Conservation (phyloP, 2,113 vertebrate genomes). For the Geococcyx californianus region DNA sequence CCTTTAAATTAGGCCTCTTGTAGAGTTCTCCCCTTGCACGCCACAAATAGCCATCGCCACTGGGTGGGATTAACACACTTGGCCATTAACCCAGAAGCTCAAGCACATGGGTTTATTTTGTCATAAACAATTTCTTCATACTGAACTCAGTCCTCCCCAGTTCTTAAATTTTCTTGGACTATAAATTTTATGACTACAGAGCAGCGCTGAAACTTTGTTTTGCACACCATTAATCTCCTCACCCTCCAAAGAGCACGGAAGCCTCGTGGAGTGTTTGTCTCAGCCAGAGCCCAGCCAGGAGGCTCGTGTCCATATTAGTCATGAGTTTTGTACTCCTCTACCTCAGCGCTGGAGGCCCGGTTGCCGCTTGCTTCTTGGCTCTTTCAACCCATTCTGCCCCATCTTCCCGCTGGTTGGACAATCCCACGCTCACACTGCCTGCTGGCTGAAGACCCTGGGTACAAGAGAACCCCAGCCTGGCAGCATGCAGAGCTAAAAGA, state of each 20-base stretch:
- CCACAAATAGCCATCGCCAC: neutral
- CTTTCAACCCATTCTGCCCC: neutral
- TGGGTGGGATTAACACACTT: neutral
- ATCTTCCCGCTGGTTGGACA: neutral
- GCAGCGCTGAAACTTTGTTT: neutral
- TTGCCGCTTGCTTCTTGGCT: neutral
- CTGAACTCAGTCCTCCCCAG: neutral
- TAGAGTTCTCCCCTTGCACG: neutral
- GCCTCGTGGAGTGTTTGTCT: neutral
- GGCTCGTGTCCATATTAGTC: neutral
- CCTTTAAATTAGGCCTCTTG: neutral
- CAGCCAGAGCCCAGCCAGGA: neutral
- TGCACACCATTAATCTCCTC: neutral
- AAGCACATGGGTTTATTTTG: neutral
- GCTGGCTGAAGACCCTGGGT: neutral
- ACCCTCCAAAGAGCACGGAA: neutral
- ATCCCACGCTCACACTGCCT: rapidly evolving
- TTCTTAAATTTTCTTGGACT: neutral
- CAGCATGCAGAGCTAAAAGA: neutral
- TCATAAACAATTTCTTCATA: neutral
- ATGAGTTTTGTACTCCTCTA: neutral
- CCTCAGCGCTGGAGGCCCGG: neutral
- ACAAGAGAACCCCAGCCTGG: neutral
- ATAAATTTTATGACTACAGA: neutral
- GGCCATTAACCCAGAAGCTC: neutral